These are phyloP conservation scores for Mythimna impura DNA, from an alignment of 2,888 invertebrate genomes.

Conservation along the genomic window DNA sequence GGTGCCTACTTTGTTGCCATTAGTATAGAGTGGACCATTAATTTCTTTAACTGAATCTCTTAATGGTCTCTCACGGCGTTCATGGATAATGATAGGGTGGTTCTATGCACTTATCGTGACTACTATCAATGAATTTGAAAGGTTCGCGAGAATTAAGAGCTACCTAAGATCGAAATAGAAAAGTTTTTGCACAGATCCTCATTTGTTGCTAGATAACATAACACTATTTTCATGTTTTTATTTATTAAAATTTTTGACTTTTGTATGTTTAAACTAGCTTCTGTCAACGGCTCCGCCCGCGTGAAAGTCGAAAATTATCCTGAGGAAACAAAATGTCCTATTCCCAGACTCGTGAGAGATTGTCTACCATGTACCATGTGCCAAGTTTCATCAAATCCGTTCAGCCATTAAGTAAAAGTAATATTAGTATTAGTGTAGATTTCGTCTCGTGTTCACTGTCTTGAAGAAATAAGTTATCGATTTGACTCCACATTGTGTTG, in stretches of 20 bases:
- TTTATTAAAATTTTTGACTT: background rate
- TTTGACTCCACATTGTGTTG: no score
- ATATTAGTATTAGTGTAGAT: background rate
- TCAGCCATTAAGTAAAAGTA: no score
- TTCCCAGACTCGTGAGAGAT: no score
- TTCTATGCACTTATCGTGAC: conserved; percentile 18
- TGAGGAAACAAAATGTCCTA: no score
- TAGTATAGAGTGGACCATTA: conserved; percentile 51
- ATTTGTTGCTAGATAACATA: background rate
- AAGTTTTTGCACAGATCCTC: background rate
- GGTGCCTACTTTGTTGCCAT: conserved; percentile 34
- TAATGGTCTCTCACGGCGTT: conserved; percentile 48
- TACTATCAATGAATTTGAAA: conserved; percentile 10
- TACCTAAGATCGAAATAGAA: background rate
- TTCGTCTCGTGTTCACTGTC: background rate
- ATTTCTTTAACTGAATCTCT: conserved; percentile 44
- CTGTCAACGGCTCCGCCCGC: no score
- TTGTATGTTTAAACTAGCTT: background rate
- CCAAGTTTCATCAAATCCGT: no score
- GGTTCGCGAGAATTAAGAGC: background rate
- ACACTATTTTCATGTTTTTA: background rate
- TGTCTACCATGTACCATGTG: no score
- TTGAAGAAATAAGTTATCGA: no score
- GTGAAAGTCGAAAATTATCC: no score
- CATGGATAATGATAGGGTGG: conserved; percentile 44